Percentiles rank a stretch among this genome's conserved stretches.
phyloP scores from a whole-genome alignment of 1,140 invertebrate genomes.

The Listronotus bonariensis region DNA sequence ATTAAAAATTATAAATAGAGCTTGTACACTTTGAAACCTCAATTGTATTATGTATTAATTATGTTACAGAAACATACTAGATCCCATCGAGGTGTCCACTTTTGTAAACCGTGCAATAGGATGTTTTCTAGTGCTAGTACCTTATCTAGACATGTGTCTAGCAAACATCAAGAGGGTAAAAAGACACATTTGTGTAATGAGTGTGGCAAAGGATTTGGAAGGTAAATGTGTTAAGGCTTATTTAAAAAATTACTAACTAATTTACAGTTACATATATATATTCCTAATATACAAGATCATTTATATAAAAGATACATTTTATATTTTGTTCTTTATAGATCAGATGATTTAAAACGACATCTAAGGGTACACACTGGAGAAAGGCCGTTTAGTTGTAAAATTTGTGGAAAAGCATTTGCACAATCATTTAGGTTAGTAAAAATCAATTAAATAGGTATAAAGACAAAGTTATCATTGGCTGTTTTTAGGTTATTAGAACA shows the following conservation, averaged over 20 bases:
- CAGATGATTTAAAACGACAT: constrained; percentile 60
- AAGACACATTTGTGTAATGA: constrained; percentile 66
- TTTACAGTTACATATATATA: no score
- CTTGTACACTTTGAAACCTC: no score
- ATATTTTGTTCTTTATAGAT: no score
- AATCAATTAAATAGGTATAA: no score
- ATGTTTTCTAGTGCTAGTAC: constrained; percentile 58
- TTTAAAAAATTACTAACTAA: no score
- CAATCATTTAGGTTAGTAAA: constrained; percentile 38
- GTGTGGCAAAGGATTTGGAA: constrained; percentile 59
- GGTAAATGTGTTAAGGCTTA: constrained; percentile 42
- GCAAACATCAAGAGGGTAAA: constrained; percentile 51
- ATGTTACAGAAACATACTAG: constrained; percentile 16
- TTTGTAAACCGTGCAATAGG: constrained; percentile 58
- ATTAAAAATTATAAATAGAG: no score
- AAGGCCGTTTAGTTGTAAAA: constrained; percentile 63
- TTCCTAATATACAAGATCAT: no score
- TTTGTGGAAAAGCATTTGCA: constrained; percentile 59
- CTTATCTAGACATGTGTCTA: constrained; percentile 54
- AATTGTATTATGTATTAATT: no score
- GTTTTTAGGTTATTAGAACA: constrained; percentile 62
- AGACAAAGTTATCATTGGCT: not conserved
- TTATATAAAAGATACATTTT: no score
- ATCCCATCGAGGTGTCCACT: constrained; percentile 34
- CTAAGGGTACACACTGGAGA: constrained; percentile 62